Percentiles rank a stretch among this genome's conserved stretches.
Evolutionary conservation across 2,797 vertebrate species (phyloP).

Genomic region (Myotis findleyi): DNA sequence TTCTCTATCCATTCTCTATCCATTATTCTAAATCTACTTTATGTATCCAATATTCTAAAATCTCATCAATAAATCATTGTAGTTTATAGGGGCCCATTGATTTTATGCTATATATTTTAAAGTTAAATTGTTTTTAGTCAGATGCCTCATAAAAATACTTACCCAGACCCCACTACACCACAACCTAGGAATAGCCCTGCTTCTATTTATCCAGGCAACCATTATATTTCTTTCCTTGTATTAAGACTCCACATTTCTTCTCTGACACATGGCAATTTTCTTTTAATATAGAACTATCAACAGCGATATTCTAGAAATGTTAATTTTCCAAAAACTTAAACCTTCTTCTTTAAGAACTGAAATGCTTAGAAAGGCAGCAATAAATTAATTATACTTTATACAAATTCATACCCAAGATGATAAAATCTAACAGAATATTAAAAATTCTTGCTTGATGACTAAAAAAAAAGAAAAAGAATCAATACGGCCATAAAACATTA

Average conservation of each 20-base stretch:
- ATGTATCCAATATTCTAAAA: neutral
- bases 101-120: slow-evolving; percentile 15
- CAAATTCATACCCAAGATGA: slow-evolving; percentile 30
- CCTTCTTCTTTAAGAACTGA: neutral
- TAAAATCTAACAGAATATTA: slow-evolving; percentile 19
- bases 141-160: neutral
- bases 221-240: slow-evolving; percentile 1
- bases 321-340: neutral
- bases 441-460: neutral
- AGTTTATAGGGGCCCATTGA: neutral
- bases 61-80: neutral
- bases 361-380: slow-evolving; percentile 36
- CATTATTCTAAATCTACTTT: slow-evolving; percentile 13
- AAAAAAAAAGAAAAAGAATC: slow-evolving; percentile 32
- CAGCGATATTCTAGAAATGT: slow-evolving; percentile 20
- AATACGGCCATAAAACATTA: neutral
- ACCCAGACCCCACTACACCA: neutral
- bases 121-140: neutral
- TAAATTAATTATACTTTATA: slow-evolving; percentile 16
- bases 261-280: neutral
- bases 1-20: too few species aligned
- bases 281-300: slow-evolving; percentile 49
- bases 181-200: neutral
- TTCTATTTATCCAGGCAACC: neutral
- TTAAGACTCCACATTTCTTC: neutral